Percentiles rank a stretch among this genome's conserved stretches.
Evolutionary conservation across 2,888 invertebrate genomes (phyloP).

Genomic region (Sceliomorpha sp.): DNA sequence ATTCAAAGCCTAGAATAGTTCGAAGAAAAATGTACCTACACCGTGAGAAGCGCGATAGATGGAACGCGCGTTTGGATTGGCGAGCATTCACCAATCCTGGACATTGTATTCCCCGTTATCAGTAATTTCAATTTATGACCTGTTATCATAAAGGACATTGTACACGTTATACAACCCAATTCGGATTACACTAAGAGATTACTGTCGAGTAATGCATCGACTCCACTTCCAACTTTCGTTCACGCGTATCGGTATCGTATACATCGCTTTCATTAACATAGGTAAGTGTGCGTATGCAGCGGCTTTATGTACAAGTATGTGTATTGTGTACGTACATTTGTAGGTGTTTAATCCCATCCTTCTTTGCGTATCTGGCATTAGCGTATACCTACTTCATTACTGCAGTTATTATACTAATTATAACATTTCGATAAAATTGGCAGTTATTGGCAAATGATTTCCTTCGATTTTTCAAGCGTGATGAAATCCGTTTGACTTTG

Average conservation of each 20-base stretch:
- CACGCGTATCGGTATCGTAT: neutral
- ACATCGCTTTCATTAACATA: neutral
- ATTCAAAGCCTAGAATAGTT: conserved; percentile 31
- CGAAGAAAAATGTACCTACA: conserved; percentile 50
- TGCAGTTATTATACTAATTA: no score
- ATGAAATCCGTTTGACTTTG: no score
- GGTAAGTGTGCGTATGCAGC: neutral
- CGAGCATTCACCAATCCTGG: conserved; percentile 25
- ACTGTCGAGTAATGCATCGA: conserved; percentile 52
- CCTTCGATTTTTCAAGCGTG: no score
- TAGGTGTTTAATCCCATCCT: no score
- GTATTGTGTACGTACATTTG: no score
- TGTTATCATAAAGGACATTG: conserved; percentile 70
- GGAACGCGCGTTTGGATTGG: conserved; percentile 33
- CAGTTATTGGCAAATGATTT: no score
- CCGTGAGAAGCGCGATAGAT: conserved; percentile 41
- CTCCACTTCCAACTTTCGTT: conserved; percentile 44
- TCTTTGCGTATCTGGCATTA: no score
- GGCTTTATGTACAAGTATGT: no score
- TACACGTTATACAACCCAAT: conserved; percentile 64
- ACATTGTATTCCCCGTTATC: conserved; percentile 63
- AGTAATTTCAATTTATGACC: conserved; percentile 69
- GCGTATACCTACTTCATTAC: no score
- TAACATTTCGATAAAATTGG: no score
- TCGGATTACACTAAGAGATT: conserved; percentile 71